These are phyloP conservation scores for Solenodon paradoxus DNA, from an alignment of 2,113 vertebrate species.

Conservation along the genomic window DNA sequence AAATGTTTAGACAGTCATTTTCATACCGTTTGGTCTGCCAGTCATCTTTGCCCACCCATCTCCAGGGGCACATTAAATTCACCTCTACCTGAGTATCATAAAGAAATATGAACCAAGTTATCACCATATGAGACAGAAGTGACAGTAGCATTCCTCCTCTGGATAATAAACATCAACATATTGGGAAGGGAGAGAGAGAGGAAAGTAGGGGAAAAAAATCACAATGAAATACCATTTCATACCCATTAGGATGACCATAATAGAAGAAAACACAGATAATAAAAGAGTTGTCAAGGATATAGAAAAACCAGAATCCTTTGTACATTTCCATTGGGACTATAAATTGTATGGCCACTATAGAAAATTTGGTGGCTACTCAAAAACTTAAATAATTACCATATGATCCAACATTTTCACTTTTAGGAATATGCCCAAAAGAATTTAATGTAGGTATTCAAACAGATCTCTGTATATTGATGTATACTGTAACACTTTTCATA, in stretches of 20 bases:
- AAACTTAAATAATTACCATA: not conserved
- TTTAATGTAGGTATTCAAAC: too few relatives aligned
- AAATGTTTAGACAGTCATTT: constrained; percentile 58
- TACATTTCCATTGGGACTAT: not conserved
- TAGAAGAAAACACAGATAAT: not conserved
- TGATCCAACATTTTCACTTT: not conserved
- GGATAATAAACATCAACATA: not conserved
- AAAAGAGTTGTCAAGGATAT: not conserved
- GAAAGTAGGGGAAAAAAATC: too few relatives aligned
- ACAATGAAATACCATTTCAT: not conserved
- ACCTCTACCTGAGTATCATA: constrained; percentile 42
- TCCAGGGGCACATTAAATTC: constrained; percentile 59
- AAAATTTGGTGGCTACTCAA: not conserved
- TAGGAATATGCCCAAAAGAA: not conserved
- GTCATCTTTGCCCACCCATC: constrained; percentile 18
- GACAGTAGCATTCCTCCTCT: not conserved
- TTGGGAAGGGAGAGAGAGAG: not conserved
- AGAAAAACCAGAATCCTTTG: not conserved
- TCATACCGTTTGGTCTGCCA: constrained; percentile 11
- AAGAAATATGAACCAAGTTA: constrained; percentile 61
- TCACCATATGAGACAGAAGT: not conserved
- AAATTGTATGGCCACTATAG: not conserved
- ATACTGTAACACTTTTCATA: too few relatives aligned
- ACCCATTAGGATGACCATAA: not conserved
- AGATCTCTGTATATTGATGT: too few relatives aligned